A percentile compares a stretch with the other conserved stretches of the same genome.
Evolutionary conservation across 2,113 vertebrate species (phyloP).

Genomic region (Ceyx cyanopectus): DNA sequence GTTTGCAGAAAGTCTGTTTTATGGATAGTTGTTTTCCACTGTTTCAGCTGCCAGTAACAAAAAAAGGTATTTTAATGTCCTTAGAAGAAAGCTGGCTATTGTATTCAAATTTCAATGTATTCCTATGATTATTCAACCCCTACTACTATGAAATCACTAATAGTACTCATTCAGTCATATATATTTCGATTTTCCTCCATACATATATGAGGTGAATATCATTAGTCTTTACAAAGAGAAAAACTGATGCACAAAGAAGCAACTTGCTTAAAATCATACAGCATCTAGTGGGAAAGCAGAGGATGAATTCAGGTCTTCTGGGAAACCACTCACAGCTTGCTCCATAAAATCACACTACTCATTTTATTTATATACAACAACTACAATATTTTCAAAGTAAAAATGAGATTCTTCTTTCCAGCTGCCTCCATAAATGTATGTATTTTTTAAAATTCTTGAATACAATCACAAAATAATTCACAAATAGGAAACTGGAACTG

Average conservation of each 20-base stretch:
- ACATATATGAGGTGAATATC: neutral
- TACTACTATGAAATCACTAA: neutral
- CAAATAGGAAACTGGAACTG: neutral
- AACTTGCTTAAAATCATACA: neutral
- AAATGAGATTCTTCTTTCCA: neutral
- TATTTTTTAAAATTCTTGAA: neutral
- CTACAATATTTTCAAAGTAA: neutral
- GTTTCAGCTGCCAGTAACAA: conserved; percentile 5
- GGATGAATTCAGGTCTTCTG: neutral
- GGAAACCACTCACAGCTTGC: neutral
- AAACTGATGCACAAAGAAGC: neutral
- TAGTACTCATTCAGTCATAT: neutral
- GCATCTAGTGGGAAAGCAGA: neutral
- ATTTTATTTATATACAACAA: neutral
- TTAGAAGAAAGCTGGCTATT: neutral
- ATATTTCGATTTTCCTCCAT: neutral
- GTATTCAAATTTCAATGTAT: neutral
- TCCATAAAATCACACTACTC: neutral
- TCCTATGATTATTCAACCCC: neutral
- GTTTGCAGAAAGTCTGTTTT: neutral
- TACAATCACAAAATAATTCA: neutral
- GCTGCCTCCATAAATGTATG: neutral
- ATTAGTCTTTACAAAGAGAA: neutral
- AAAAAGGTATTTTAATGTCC: neutral
- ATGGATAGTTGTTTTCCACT: neutral